Base-by-base conservation (phyloP, 2,888 invertebrate species). In the Aleiodes leptofemur region DNA sequence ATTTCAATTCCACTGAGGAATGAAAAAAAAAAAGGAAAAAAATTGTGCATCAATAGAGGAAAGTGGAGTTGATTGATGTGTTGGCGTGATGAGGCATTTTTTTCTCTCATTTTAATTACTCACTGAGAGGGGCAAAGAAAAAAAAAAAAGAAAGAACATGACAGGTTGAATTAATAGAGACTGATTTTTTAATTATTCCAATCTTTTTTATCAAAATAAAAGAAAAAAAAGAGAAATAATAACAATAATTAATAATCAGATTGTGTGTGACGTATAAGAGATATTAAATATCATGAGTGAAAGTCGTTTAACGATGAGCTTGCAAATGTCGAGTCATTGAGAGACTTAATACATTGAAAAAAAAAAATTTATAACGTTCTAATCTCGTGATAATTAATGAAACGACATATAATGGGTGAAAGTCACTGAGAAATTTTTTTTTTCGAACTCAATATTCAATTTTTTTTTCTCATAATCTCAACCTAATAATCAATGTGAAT, bases 371-470 rank as follows among this genome's bases (percentile, higher is more conserved):
- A 69, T 59, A 59, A 48, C 43, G 31, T 69, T 68, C 73, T 73
- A 73, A 73, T 73, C 73, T 69, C 69, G 57, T 73, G 68, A 69
- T 73, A 73, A 73, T 73, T 73, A 69, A 73, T 73, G 68, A 73
- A 73, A 73, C 50, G 57, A 69, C 73, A 29, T 14, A 64, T 73
- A 57, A 73, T 68, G 57, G 56, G 69, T 68, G 73, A 73, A 73
- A 73, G 73, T 66, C 73, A 38, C 23, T 53, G 48, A 48, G 50
- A 69, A 57, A 69, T 61, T 71, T 59, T 34, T 43, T 68, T 59
- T 71, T 59, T 34, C 11, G 9, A 43, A 43, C 3, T 43, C 8
- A 38, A 9, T 34, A 34, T 34, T 34, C 57, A 31, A 29, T 31
- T 57, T 57, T n/a, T 57, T 57, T 23, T 31, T 23, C 8, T n/a